These are phyloP conservation scores for Amphipyra berbera DNA, from an alignment of 2,888 invertebrate genomes.

Conservation along the genomic window DNA sequence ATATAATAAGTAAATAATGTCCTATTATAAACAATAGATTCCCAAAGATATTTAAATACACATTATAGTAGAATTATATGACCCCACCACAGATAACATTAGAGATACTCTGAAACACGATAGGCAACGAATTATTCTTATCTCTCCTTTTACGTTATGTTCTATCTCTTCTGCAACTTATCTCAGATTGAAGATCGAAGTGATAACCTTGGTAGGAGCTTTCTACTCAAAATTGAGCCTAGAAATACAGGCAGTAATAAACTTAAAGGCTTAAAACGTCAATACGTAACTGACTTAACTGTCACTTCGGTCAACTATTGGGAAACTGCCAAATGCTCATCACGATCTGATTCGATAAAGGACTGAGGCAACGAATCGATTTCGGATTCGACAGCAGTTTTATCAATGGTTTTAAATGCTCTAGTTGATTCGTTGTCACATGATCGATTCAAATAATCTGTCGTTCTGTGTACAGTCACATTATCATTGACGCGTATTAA, in stretches of 20 bases:
- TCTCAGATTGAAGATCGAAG: constrained; percentile 37
- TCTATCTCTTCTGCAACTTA: constrained; percentile 37
- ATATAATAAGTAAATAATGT: no score
- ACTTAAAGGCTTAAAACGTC: constrained; percentile 41
- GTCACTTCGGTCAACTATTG: constrained; percentile 47
- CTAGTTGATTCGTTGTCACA: constrained; percentile 17
- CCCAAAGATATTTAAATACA: neutral
- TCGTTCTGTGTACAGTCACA: neutral
- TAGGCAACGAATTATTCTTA: constrained; percentile 42
- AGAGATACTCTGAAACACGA: constrained; percentile 44
- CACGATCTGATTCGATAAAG: constrained; percentile 41
- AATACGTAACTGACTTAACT: constrained; percentile 45
- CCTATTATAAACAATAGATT: no score
- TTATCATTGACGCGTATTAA: no score
- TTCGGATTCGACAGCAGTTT: constrained; percentile 33
- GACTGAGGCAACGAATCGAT: constrained; percentile 39
- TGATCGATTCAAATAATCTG: neutral
- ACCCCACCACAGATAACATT: constrained; percentile 22
- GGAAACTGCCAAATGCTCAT: constrained; percentile 51
- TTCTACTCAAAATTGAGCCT: neutral
- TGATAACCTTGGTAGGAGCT: constrained; percentile 33
- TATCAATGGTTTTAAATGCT: constrained; percentile 43
- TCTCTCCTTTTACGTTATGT: constrained; percentile 32
- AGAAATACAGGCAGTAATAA: constrained; percentile 24
- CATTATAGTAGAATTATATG: neutral